Conservation (phyloP, 37 sponge, comb jelly and placozoan species). For the Spongilla lacustris region DNA sequence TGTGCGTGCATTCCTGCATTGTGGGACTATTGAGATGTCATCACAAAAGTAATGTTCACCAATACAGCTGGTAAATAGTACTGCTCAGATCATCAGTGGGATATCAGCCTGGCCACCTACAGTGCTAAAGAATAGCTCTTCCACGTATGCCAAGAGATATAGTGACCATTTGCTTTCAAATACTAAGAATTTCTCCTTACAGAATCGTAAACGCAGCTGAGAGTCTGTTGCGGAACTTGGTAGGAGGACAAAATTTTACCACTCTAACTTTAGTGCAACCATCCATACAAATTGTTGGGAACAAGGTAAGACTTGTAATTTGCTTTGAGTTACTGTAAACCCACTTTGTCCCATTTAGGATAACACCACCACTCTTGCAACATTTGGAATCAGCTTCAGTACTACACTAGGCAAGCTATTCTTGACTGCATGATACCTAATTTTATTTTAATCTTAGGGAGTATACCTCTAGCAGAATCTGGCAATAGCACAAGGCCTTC, state of each 20-base stretch:
- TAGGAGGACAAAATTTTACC: conserved; percentile 12
- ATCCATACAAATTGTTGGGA: conserved; percentile 15
- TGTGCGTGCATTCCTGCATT: no score
- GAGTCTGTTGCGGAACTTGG: conserved; percentile 17
- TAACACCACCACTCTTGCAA: not conserved
- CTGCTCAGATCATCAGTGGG: conserved; percentile 29
- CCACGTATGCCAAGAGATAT: conserved; percentile 8
- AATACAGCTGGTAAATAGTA: conserved; percentile 20
- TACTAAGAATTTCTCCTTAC: not conserved
- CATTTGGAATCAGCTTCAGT: not conserved
- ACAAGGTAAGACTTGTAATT: conserved; percentile 26
- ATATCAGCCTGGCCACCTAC: conserved; percentile 49
- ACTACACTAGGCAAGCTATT: not conserved
- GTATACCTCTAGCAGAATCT: not conserved
- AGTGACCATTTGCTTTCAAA: not conserved
- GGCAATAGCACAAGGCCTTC: not conserved
- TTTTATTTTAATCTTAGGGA: not conserved
- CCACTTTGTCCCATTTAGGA: not conserved
- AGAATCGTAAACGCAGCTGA: conserved; percentile 54
- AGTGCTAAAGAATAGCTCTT: conserved; percentile 20
- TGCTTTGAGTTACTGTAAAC: not conserved
- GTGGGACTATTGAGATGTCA: no score
- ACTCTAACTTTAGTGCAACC: not conserved
- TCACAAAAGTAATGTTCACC: no score
- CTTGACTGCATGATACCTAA: not conserved